Conservation (phyloP, 1,140 invertebrate species). For the Spodoptera frugiperda region DNA sequence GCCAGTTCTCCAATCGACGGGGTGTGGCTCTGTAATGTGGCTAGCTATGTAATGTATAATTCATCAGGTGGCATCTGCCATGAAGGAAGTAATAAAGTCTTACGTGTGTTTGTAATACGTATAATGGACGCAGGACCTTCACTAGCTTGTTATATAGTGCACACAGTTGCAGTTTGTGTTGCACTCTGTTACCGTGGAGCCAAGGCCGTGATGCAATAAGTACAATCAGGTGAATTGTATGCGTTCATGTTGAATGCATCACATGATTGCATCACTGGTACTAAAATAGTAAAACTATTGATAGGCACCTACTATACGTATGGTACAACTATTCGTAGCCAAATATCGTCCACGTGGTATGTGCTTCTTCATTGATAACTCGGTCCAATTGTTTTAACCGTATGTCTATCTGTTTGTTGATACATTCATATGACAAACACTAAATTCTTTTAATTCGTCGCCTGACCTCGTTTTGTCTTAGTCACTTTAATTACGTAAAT, state of each 20-base stretch:
- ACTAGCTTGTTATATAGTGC: constrained; percentile 53
- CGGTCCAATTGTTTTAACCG: not conserved
- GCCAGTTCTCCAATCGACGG: constrained; percentile 12
- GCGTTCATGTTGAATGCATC: constrained; percentile 67
- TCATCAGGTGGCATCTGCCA: constrained; percentile 34
- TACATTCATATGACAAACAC: not conserved
- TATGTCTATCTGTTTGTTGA: not conserved
- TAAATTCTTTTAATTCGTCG: not conserved
- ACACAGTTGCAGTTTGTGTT: constrained; percentile 64
- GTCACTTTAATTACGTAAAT: constrained; percentile 27
- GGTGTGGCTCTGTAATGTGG: constrained; percentile 8
- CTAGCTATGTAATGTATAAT: constrained; percentile 17
- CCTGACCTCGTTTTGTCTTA: constrained; percentile 4
- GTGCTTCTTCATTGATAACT: not conserved
- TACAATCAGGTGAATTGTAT: constrained; percentile 67
- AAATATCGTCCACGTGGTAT: not conserved
- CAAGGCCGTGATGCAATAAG: constrained; percentile 79
- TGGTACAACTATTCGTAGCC: too few relatives aligned
- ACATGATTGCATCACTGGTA: constrained; percentile 67
- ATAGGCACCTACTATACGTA: too few relatives aligned
- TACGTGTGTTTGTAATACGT: constrained; percentile 35
- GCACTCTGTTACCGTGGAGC: constrained; percentile 73
- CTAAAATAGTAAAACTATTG: not conserved
- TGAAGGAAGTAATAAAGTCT: constrained; percentile 36
- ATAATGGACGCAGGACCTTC: constrained; percentile 13